Evolutionary conservation across 2,113 vertebrate genomes (phyloP), one percentile per base, ranked within the genome.

Genomic region (Ceuthmochares aereus): DNA sequence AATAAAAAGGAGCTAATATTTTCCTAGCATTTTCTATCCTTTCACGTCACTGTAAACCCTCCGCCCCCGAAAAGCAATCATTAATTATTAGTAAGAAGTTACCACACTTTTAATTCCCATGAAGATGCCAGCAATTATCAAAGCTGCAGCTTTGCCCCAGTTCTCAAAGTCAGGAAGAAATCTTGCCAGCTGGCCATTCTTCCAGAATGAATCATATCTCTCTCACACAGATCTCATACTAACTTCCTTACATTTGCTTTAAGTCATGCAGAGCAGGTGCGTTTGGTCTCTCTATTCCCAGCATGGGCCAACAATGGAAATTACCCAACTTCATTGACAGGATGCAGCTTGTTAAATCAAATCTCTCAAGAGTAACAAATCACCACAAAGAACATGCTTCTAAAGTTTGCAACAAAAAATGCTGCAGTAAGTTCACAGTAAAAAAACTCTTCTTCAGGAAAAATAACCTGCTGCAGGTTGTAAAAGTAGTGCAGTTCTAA

Each of bases 261-360:
- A 98, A 98, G 98, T 98, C 98, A 98, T 98, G 98, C 98, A 98
- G 97, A 98, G 98, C 99, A 99, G 99, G 99, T 99, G 99, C 97
- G 97, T 98, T 99, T 97, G 98, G 98, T 98, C 98, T 99, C 98
- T 97, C 97, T 94, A 94, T 98, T 99, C 98, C 98, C 98, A 98
- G 98, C 98, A 97, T 94, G 97, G 96, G 97, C 97, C 98, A 97
- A 98, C 98, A 99, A 98, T 98, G 98, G 98, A 98, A 98, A 97
- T 98, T 97, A 97, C 96, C 97, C 98, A 97, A 96, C 96, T 97
- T 84, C 96, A 98, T 91, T 95, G 97, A 98, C 99, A 99, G 99
- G 99, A 99, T 99, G 98, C 98, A 99, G 99, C 98, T 99, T 98
- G 98, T 98, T 98, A 98, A 98, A 97, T 93, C 92, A 95, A 98